Base-by-base conservation (phyloP, 2,888 invertebrate genomes). In the Hyalella azteca region DNA sequence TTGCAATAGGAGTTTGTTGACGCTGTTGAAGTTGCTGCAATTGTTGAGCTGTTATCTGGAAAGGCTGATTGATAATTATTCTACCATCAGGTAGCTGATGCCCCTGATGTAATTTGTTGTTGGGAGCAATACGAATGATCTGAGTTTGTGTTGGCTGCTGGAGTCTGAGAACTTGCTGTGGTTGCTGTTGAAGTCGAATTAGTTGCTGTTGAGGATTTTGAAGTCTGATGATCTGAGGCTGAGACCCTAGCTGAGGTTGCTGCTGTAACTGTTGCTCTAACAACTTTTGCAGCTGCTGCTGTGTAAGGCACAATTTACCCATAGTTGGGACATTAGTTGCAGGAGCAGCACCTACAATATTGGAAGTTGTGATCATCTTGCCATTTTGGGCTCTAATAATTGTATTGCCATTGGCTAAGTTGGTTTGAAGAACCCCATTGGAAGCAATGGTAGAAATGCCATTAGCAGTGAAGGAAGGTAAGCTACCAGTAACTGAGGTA, bases 221-320 rank as follows among this genome's bases (percentile, higher is more conserved):
- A 9, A 75, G 45, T 75, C 75, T 75, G n/a, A 75, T 75, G 22
- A 75, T 75, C 40, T 75, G 75, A 13, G 75, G 75, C 22, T 75
- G 75, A 11, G 40, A 45, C 29, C 75, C 75, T 13, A 41, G 40
- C 75, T 75, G 75, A 41, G 75, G 75, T 45, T 75, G 75, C 41
- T 75, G 40, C 45, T 75, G 75, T 19, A 75, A 29, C 40, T 75
- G 75, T 32, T 75, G 75, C 45, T 75, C 75, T 45, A 75, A 22
- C 3, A 75, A 19, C 45, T 75, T 75, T 26, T 45, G 41, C 40
- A 75, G 75, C 36, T 75, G 75, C 75, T 75, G 75, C 75, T 75
- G 75, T n/a, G 75, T 75, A 66, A 66, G 66, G 66, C 66, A 66
- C 66, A 66, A 19, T 66, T 66, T 66, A 13, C 66, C 66, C 13